Evolutionary conservation across 1,140 invertebrate genomes (phyloP).

Genomic region (Saccostrea glomerata): DNA sequence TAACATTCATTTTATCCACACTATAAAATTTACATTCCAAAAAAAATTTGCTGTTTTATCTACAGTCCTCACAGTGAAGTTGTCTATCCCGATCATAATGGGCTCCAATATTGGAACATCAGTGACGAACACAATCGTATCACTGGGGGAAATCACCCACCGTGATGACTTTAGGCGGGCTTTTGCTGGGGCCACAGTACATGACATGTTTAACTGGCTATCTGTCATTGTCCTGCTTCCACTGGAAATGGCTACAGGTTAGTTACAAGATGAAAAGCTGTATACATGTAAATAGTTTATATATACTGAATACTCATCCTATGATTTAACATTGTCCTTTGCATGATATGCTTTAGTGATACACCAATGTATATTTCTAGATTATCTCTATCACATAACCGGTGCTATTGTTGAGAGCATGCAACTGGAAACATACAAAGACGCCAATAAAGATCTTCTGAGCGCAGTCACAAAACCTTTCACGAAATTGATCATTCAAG

Average conservation of each 20-base stretch:
- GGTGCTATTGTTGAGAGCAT: slow-evolving; percentile 12
- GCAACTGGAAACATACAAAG: not conserved
- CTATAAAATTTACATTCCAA: no score
- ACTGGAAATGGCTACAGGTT: slow-evolving; percentile 77
- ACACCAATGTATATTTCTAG: not conserved
- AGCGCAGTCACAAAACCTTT: slow-evolving; percentile 81
- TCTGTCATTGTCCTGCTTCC: slow-evolving; percentile 81
- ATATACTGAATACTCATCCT: no score
- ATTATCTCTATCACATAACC: slow-evolving; percentile 4
- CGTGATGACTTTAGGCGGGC: slow-evolving; percentile 81
- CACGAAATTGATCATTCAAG: slow-evolving; percentile 80
- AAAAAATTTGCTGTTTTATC: not conserved
- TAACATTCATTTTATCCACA: no score
- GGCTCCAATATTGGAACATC: slow-evolving; percentile 84
- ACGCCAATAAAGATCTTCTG: slow-evolving; percentile 73
- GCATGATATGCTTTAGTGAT: no score
- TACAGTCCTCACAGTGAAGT: slow-evolving; percentile 79
- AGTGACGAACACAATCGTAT: slow-evolving; percentile 83
- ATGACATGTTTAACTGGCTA: slow-evolving; percentile 83
- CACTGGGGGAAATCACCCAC: slow-evolving; percentile 76
- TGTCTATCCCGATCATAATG: slow-evolving; percentile 83
- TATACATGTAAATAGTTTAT: no score
- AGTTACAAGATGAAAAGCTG: no score
- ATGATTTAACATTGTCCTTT: no score
- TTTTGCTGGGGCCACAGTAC: slow-evolving; percentile 82